Conservation (phyloP, 2,113 vertebrate species). For the Mormoops blainvillei region DNA sequence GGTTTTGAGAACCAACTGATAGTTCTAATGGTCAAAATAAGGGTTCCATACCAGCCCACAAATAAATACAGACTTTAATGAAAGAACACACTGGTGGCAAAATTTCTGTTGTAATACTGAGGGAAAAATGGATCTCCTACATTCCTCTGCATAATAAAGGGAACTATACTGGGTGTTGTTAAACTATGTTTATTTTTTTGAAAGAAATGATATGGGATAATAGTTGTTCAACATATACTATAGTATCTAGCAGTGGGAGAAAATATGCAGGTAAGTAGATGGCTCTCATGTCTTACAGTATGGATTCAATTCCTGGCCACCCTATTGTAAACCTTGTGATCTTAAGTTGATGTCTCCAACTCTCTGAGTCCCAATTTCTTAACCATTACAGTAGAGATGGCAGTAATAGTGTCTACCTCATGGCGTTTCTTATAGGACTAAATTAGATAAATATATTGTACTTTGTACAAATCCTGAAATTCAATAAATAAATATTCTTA, state of each 20-base stretch:
- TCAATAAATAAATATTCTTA: background rate
- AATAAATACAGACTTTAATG: background rate
- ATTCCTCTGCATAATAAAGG: background rate
- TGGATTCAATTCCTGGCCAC: background rate
- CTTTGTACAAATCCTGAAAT: background rate
- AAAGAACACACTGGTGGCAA: background rate
- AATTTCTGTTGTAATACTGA: background rate
- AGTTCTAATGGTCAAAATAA: background rate
- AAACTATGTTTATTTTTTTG: background rate
- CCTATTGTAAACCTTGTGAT: background rate
- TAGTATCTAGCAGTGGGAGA: background rate
- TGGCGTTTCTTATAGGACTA: background rate
- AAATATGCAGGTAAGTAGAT: background rate
- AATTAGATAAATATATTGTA: background rate
- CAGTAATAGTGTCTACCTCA: background rate
- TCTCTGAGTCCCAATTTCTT: background rate
- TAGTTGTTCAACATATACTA: background rate
- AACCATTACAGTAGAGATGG: background rate
- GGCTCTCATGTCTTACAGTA: background rate
- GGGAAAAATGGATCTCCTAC: background rate
- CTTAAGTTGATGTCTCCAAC: background rate
- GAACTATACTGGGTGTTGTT: background rate
- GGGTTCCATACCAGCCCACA: background rate
- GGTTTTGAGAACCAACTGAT: background rate
- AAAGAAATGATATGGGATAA: background rate